These are phyloP conservation scores for Melieria crassipennis DNA, from an alignment of 2,888 invertebrate genomes.

Conservation along the genomic window DNA sequence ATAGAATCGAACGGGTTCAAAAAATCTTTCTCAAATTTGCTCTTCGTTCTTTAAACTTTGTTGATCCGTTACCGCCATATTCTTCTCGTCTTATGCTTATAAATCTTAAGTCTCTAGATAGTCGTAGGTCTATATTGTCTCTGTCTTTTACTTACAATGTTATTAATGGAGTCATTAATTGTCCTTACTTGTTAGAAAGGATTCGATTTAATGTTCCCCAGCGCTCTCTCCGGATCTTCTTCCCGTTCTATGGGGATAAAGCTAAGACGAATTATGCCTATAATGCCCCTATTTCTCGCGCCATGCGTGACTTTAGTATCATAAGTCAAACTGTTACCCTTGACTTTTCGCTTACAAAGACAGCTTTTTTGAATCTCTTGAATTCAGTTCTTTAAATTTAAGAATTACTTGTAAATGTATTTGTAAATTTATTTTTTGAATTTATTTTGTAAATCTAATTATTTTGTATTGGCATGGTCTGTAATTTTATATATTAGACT, in stretches of 20 bases:
- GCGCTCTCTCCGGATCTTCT: neutral
- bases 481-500: no score
- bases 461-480: no score
- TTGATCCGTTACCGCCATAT: neutral
- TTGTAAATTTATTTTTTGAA: no score
- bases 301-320: neutral
- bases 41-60: neutral
- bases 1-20: neutral
- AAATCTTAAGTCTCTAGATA: neutral
- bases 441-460: no score
- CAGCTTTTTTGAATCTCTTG: no score
- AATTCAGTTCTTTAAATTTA: no score
- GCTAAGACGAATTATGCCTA: neutral
- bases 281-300: slow-evolving; percentile 1
- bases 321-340: neutral
- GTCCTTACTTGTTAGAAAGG: neutral
- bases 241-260: neutral
- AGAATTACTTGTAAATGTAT: no score
- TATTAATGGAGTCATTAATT: neutral
- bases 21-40: neutral
- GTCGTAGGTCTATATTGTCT: neutral
- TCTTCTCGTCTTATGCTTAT: neutral
- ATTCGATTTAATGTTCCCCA: slow-evolving; percentile 2
- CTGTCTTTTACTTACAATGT: neutral
- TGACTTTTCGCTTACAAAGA: neutral